Conservation (phyloP, 1,140 invertebrate genomes). For the Vanessa atalanta region DNA sequence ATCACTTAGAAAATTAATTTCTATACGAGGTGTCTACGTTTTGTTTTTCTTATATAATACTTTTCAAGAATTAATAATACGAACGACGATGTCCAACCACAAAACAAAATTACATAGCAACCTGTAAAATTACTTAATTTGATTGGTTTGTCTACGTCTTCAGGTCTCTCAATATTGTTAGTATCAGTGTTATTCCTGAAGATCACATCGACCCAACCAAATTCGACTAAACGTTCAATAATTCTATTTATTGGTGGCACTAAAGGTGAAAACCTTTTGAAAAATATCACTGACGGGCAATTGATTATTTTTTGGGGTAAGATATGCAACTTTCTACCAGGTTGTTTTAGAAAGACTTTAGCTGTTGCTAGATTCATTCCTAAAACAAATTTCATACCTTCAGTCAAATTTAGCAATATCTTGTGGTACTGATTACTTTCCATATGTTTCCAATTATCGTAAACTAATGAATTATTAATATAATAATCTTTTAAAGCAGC, state of each 20-base stretch:
- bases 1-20: slow-evolving; percentile 28
- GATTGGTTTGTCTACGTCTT: slow-evolving; percentile 44
- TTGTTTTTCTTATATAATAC: slow-evolving; percentile 36
- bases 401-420: slow-evolving; percentile 46
- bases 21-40: slow-evolving; percentile 3
- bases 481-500: slow-evolving; percentile 61
- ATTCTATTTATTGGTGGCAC: slow-evolving; percentile 48
- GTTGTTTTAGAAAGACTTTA: slow-evolving; percentile 43
- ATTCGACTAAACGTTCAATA: slow-evolving; percentile 50
- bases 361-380: slow-evolving; percentile 57
- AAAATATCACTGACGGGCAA: slow-evolving; percentile 59
- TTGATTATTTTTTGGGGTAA: slow-evolving; percentile 50
- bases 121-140: slow-evolving; percentile 58
- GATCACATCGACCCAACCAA: slow-evolving; percentile 55
- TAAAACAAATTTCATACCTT: slow-evolving; percentile 60
- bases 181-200: slow-evolving; percentile 51
- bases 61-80: slow-evolving; percentile 58
- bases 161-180: slow-evolving; percentile 8
- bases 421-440: slow-evolving; percentile 48
- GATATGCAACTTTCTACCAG: slow-evolving; percentile 48
- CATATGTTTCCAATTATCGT: slow-evolving; percentile 54
- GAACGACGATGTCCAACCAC: slow-evolving; percentile 55
- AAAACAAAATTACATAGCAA: slow-evolving; percentile 55
- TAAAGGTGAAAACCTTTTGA: slow-evolving; percentile 67
- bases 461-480: slow-evolving; percentile 52